Percentiles rank a stretch among this genome's conserved stretches.
These are phyloP conservation scores for Acleris laterana DNA, from an alignment of 2,888 invertebrate genomes.

Conservation along the genomic window DNA sequence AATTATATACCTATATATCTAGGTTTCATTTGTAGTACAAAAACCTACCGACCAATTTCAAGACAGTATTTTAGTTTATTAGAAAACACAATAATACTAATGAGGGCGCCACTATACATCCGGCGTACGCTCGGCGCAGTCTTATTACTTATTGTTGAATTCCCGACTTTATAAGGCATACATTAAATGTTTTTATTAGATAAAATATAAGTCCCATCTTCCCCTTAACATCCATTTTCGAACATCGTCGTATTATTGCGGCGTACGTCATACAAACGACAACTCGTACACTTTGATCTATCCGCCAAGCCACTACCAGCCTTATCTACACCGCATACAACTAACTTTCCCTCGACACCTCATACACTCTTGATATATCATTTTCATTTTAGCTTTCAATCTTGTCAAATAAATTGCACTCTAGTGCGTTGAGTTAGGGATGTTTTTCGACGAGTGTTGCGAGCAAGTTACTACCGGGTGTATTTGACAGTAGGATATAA, in stretches of 20 bases:
- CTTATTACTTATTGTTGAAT: too few species aligned
- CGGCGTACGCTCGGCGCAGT: too few species aligned
- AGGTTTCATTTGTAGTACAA: too few species aligned
- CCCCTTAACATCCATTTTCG: conserved; percentile 69
- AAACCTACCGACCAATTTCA: too few species aligned
- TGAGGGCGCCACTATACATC: too few species aligned
- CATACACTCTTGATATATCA: conserved; percentile 55
- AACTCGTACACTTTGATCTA: conserved; percentile 70
- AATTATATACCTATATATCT: too few species aligned
- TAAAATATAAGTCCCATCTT: conserved; percentile 35
- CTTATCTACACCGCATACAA: conserved; percentile 50
- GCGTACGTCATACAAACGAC: conserved; percentile 69
- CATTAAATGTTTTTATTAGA: too few species aligned
- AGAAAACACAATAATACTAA: too few species aligned
- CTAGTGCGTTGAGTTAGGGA: conserved; percentile 45
- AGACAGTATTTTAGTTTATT: too few species aligned
- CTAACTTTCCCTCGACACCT: conserved; percentile 50
- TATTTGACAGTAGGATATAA: conserved; percentile 75
- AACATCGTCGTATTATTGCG: conserved; percentile 71
- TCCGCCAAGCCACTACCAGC: conserved; percentile 47
- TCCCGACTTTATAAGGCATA: too few species aligned
- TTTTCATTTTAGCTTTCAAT: conserved; percentile 49
- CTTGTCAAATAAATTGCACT: conserved; percentile 39
- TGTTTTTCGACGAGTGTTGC: conserved; percentile 40
- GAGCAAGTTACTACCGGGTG: conserved; percentile 54